phyloP scores from a whole-genome alignment of 2,113 vertebrate genomes.

The Pomatorhinus ruficollis region DNA sequence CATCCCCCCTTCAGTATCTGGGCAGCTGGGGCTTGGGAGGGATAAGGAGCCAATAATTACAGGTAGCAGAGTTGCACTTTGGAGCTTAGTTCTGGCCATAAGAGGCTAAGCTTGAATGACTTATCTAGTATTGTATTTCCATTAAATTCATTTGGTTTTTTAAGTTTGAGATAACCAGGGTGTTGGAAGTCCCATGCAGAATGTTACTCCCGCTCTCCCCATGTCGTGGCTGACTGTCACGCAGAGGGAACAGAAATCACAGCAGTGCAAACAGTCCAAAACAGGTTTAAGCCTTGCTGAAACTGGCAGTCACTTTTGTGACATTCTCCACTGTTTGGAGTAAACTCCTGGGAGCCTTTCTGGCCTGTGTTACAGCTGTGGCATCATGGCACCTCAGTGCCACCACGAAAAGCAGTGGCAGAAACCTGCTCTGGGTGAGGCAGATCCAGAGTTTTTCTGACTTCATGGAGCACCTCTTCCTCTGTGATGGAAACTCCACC shows the following conservation, averaged over 20 bases:
- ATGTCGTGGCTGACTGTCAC: fast-evolving
- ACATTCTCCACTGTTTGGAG: background rate
- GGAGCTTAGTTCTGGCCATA: background rate
- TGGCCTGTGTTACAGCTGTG: background rate
- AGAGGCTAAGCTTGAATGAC: background rate
- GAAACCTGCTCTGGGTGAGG: background rate
- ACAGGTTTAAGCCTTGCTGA: background rate
- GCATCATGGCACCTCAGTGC: background rate
- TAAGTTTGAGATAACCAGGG: background rate
- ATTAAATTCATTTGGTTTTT: background rate
- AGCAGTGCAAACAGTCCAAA: background rate
- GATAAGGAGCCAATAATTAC: background rate
- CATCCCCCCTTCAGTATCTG: background rate
- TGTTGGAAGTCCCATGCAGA: background rate
- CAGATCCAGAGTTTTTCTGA: background rate
- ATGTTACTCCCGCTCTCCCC: background rate
- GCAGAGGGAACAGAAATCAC: background rate
- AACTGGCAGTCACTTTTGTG: background rate
- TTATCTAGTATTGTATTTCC: background rate
- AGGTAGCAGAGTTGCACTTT: background rate
- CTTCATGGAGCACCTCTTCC: background rate
- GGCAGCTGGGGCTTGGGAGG: background rate
- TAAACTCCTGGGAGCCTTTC: background rate
- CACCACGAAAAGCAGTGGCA: background rate
- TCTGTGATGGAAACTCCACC: background rate